Conservation (phyloP, 2,797 vertebrate genomes). For the Aulostomus chinensis region DNA sequence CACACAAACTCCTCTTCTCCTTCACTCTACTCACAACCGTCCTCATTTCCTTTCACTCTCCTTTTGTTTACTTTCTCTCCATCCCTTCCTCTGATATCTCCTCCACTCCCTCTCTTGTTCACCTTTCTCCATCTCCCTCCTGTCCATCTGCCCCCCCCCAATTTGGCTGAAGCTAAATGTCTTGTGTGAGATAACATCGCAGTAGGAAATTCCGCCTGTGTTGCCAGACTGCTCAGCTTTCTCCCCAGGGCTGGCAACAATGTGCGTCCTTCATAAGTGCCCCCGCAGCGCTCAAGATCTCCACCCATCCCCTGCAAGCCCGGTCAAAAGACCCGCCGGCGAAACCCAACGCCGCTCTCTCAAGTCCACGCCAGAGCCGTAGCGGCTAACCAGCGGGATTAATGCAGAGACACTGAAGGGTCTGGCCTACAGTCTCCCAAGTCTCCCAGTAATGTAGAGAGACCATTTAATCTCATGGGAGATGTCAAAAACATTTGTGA, state of each 20-base stretch:
- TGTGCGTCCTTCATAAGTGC: conserved; percentile 74
- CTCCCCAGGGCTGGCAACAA: conserved; percentile 73
- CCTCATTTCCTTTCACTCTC: background rate
- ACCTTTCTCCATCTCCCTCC: background rate
- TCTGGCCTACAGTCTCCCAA: background rate
- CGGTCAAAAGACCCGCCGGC: conserved; percentile 59
- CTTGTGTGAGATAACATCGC: conserved; percentile 78
- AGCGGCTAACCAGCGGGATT: conserved; percentile 45
- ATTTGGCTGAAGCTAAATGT: conserved; percentile 74
- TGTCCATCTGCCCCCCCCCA: conserved; percentile 23
- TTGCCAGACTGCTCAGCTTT: conserved; percentile 79
- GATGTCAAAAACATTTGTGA: too few species aligned
- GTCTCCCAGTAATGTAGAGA: background rate
- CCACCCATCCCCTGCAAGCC: conserved; percentile 63
- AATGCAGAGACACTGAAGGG: conserved; percentile 31
- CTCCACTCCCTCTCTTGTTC: background rate
- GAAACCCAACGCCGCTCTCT: conserved; percentile 62
- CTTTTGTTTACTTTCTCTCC: too few species aligned
- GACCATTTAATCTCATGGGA: too few species aligned
- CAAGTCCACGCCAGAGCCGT: conserved; percentile 26
- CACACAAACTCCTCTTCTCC: too few species aligned
- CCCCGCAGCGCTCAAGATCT: conserved; percentile 53
- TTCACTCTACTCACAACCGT: too few species aligned
- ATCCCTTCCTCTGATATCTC: too few species aligned
- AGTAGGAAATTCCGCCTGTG: conserved; percentile 78